phyloP scores from a whole-genome alignment of 2,888 invertebrate genomes.

The Eristalis arbustorum region DNA sequence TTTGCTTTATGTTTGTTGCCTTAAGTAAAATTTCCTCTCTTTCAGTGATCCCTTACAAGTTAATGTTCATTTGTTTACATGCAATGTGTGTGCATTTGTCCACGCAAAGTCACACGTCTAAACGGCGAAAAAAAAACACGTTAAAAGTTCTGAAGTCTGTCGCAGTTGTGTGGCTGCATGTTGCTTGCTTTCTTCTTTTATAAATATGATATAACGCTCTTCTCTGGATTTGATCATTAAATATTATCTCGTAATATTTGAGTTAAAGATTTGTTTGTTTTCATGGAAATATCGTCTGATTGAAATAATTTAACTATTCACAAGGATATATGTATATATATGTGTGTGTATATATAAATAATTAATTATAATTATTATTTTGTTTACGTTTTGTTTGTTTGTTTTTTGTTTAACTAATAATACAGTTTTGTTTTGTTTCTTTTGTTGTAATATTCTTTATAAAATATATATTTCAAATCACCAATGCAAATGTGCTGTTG shows the following conservation, averaged over 20 bases:
- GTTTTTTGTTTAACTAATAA: slow-evolving; percentile 62
- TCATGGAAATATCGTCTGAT: slow-evolving; percentile 66
- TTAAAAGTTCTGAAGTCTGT: slow-evolving; percentile 51
- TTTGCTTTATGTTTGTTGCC: slow-evolving; percentile 39
- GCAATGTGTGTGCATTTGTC: slow-evolving; percentile 25
- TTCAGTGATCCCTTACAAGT: slow-evolving; percentile 57
- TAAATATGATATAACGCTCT: slow-evolving; percentile 66
- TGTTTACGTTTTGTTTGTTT: slow-evolving; percentile 11
- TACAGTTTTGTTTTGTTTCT: slow-evolving; percentile 43
- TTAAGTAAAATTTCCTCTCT: slow-evolving; percentile 44
- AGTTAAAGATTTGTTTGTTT: slow-evolving; percentile 28
- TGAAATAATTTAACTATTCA: slow-evolving; percentile 71
- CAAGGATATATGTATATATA: slow-evolving; percentile 48
- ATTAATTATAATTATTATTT: slow-evolving; percentile 43
- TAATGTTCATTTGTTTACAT: slow-evolving; percentile 25
- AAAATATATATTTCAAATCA: slow-evolving; percentile 62
- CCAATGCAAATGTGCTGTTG: slow-evolving; percentile 50
- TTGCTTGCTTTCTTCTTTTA: slow-evolving; percentile 27
- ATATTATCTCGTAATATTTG: slow-evolving; percentile 41
- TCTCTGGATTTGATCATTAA: slow-evolving; percentile 55
- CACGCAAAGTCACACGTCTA: slow-evolving; percentile 35
- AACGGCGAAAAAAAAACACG: background rate
- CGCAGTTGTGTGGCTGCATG: slow-evolving; percentile 34
- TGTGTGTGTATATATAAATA: slow-evolving; percentile 53
- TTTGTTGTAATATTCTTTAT: slow-evolving; percentile 52